Percentiles rank a stretch among this genome's conserved stretches.
Evolutionary conservation across 2,113 vertebrate species (phyloP).

Genomic region (Reinhardtius hippoglossoides): DNA sequence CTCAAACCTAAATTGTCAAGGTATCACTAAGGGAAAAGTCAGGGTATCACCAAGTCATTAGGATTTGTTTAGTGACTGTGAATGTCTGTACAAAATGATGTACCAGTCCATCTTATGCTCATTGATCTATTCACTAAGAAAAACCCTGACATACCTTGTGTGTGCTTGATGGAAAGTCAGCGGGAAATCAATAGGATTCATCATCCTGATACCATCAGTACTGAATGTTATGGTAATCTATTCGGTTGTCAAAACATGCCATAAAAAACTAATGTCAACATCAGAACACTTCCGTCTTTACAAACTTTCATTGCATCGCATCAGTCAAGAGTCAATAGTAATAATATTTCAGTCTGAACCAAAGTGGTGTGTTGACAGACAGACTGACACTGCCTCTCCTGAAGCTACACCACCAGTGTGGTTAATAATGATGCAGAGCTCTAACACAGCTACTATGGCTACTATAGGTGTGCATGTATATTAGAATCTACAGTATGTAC

Average conservation of each 20-base stretch:
- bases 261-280: not conserved
- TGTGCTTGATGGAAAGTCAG: not conserved
- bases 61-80: too few relatives aligned
- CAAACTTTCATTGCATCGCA: too few relatives aligned
- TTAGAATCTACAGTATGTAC: slow-evolving; percentile 15
- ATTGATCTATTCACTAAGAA: too few relatives aligned
- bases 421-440: not conserved
- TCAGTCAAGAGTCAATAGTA: too few relatives aligned
- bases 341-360: not conserved
- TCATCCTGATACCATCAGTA: too few relatives aligned
- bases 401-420: not conserved
- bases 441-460: not conserved
- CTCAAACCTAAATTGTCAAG: too few relatives aligned
- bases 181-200: not conserved
- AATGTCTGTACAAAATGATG: too few relatives aligned
- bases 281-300: too few relatives aligned
- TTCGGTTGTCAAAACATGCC: not conserved
- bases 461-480: not conserved
- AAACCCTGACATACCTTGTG: too few relatives aligned
- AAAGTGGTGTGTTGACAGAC: not conserved
- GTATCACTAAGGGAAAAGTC: too few relatives aligned
- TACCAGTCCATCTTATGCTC: too few relatives aligned
- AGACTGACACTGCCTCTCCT: not conserved
- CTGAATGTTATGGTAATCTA: not conserved
- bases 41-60: too few relatives aligned